Conservation (phyloP, 2,113 vertebrate species). For the Asarcornis scutulata region DNA sequence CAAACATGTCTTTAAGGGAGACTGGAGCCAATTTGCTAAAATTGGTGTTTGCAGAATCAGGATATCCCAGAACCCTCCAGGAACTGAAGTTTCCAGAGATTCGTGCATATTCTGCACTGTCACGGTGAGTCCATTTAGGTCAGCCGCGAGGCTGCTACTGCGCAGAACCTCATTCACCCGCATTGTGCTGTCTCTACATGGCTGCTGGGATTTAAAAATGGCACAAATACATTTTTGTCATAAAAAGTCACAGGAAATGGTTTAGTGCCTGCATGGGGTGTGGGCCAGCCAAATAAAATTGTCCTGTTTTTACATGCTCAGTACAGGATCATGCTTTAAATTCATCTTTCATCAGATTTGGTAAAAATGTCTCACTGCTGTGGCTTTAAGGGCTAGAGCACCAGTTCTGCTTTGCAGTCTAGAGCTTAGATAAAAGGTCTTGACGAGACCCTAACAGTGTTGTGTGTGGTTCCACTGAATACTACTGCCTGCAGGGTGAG, state of each 20-base stretch:
- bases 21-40: constrained; percentile 34
- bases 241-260: neutral
- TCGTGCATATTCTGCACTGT: neutral
- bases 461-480: neutral
- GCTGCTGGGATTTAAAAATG: neutral
- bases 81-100: constrained; percentile 8
- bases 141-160: neutral
- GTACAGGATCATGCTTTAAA: neutral
- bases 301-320: neutral
- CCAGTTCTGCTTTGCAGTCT: neutral
- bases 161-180: neutral
- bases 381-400: neutral
- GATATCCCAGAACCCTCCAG: neutral
- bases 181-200: neutral
- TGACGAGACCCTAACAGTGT: neutral
- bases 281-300: neutral
- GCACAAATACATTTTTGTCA: neutral
- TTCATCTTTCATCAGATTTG: neutral
- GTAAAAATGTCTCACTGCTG: neutral
- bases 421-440: neutral
- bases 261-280: neutral
- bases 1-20: constrained; percentile 23
- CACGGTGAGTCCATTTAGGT: neutral
- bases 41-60: constrained; percentile 12
- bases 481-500: neutral